These are phyloP conservation scores for Coranthus polyacanthus DNA, from an alignment of 2,797 vertebrate genomes.

Conservation along the genomic window DNA sequence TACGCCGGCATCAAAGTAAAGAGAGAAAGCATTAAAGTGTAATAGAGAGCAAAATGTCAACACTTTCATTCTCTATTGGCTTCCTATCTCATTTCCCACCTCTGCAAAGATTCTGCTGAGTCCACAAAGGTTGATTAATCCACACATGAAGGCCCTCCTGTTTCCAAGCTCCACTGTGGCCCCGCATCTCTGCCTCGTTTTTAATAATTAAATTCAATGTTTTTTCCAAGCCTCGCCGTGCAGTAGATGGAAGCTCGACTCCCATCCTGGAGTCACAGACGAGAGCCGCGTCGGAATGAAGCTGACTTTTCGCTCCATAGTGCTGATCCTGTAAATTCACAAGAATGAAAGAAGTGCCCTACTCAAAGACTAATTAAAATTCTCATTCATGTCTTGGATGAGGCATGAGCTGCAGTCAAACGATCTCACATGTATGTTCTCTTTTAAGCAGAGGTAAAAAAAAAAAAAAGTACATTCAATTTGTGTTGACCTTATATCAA, in stretches of 20 bases:
- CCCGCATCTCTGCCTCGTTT: slow-evolving; percentile 38
- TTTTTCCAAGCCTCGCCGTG: slow-evolving; percentile 34
- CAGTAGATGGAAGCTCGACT: slow-evolving; percentile 41
- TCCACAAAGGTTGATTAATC: slow-evolving; percentile 70
- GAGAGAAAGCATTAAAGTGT: slow-evolving; percentile 56
- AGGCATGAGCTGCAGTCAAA: background rate
- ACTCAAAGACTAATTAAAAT: slow-evolving; percentile 1
- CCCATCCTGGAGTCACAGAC: slow-evolving; percentile 33
- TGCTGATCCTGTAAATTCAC: slow-evolving; percentile 28
- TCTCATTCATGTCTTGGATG: background rate
- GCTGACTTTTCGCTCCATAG: background rate
- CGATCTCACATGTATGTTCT: too few species aligned
- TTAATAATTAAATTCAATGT: slow-evolving; percentile 65
- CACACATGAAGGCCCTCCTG: slow-evolving; percentile 42
- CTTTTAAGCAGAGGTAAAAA: too few species aligned
- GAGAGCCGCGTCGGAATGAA: slow-evolving; percentile 15
- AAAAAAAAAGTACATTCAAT: too few species aligned
- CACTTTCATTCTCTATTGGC: slow-evolving; percentile 56
- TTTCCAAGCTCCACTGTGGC: slow-evolving; percentile 30
- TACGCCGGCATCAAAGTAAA: slow-evolving; percentile 39
- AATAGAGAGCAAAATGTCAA: slow-evolving; percentile 70
- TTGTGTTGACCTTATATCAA: too few species aligned
- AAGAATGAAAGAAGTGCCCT: slow-evolving; percentile 10
- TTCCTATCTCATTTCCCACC: slow-evolving; percentile 61
- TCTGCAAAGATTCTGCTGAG: slow-evolving; percentile 61